Evolutionary conservation across 2,797 vertebrate species (phyloP).

Genomic region (Orestias chungarensis): DNA sequence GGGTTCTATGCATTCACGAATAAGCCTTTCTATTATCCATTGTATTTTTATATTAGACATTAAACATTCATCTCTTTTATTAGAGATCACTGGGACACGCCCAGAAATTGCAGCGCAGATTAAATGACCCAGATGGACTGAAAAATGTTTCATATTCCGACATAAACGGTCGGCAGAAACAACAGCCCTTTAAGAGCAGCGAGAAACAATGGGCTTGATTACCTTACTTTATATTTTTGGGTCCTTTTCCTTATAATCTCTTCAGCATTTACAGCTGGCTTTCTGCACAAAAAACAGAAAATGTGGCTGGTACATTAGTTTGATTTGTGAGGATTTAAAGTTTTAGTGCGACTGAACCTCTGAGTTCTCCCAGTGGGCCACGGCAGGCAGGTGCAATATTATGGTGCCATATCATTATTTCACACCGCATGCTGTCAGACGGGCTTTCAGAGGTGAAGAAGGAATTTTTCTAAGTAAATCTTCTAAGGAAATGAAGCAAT

Average conservation of each 20-base stretch:
- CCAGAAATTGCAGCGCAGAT: constrained; percentile 3
- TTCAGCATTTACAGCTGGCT: neutral
- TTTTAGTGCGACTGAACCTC: constrained; percentile 8
- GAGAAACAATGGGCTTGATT: neutral
- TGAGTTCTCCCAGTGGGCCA: constrained; percentile 10
- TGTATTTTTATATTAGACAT: constrained; percentile 1
- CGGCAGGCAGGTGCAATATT: constrained; percentile 8
- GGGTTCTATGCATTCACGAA: neutral
- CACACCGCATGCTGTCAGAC: constrained; percentile 11
- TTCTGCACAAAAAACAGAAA: neutral
- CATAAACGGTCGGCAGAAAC: neutral
- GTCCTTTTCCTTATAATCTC: neutral
- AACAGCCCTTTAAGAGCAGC: neutral
- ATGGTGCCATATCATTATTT: neutral
- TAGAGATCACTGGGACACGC: neutral
- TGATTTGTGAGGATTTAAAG: constrained; percentile 8
- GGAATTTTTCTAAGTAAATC: neutral
- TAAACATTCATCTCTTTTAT: neutral
- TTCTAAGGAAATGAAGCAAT: neutral
- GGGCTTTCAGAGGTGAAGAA: constrained; percentile 14
- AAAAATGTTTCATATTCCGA: constrained; percentile 8
- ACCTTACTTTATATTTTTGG: neutral
- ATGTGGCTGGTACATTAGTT: constrained; percentile 1
- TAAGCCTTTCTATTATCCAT: neutral
- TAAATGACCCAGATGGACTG: neutral